Conservation (phyloP, 2,113 vertebrate species). For the Scopus umbretta region DNA sequence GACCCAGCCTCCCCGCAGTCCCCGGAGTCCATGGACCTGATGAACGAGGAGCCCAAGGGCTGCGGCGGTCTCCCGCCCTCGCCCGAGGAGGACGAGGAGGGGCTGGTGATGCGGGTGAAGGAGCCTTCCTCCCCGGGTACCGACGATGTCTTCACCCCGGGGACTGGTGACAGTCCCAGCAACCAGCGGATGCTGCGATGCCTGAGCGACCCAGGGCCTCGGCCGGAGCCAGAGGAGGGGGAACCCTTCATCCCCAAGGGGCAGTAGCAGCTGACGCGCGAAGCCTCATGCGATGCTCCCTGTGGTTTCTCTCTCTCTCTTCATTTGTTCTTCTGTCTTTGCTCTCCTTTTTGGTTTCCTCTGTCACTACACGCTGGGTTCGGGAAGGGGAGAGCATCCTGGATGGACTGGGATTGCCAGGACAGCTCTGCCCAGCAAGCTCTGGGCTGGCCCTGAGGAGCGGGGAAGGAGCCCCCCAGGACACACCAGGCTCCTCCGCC, state of each 20-base stretch:
- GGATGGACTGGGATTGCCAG: background rate
- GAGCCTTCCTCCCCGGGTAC: conserved; percentile 70
- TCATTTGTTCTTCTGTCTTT: background rate
- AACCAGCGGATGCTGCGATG: conserved; percentile 86
- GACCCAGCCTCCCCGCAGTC: conserved; percentile 92
- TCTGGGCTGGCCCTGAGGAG: background rate
- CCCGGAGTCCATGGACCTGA: conserved; percentile 80
- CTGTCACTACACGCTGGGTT: background rate
- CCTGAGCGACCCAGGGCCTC: conserved; percentile 93
- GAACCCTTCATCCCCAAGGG: conserved; percentile 87
- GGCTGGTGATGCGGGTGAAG: conserved; percentile 79
- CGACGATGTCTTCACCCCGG: conserved; percentile 72
- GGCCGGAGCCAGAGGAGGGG: conserved; percentile 83
- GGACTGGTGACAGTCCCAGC: conserved; percentile 64
- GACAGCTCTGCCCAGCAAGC: background rate
- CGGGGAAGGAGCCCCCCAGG: background rate
- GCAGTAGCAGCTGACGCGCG: conserved; percentile 28
- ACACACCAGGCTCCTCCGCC: background rate
- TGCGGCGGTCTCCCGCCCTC: conserved; percentile 22
- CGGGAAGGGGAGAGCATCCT: background rate
- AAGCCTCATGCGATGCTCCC: background rate
- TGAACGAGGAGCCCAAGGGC: conserved; percentile 78
- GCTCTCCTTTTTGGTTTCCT: conserved; percentile 11
- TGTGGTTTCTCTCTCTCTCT: background rate
- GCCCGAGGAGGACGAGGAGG: conserved; percentile 69